phyloP scores from a whole-genome alignment of 2,113 vertebrate species.

The Channa maculata region DNA sequence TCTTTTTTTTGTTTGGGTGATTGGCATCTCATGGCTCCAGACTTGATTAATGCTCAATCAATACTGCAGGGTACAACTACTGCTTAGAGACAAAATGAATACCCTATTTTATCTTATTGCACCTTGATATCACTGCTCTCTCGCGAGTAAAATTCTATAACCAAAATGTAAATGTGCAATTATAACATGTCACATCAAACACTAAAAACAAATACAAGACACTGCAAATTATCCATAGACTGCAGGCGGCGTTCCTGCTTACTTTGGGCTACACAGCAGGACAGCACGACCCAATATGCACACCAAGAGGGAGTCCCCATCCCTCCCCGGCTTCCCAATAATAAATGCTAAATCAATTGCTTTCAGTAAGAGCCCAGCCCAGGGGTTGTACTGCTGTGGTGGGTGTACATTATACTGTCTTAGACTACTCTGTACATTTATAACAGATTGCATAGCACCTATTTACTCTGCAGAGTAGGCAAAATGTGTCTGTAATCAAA shows the following conservation, averaged over 20 bases:
- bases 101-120: not conserved
- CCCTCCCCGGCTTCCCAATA: not conserved
- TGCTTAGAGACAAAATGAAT: not conserved
- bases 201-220: not conserved
- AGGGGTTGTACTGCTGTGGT: not conserved
- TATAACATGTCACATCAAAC: not conserved
- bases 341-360: not conserved
- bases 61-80: not conserved
- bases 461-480: not conserved
- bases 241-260: not conserved
- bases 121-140: not conserved
- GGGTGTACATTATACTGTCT: too few species aligned
- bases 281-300: too few species aligned
- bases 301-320: too few species aligned
- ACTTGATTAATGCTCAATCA: slow-evolving; percentile 1
- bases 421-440: not conserved
- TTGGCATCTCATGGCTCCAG: not conserved
- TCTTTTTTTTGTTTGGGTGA: not conserved
- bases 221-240: not conserved
- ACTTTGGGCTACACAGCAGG: too few species aligned
- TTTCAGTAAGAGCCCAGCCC: not conserved
- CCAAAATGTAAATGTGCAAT: not conserved
- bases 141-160: not conserved
- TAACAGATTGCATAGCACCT: not conserved
- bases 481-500: not conserved